Percentiles rank a stretch among this genome's conserved stretches.
phyloP scores from a whole-genome alignment of 2,113 vertebrate species.

The Lepus timidus region DNA sequence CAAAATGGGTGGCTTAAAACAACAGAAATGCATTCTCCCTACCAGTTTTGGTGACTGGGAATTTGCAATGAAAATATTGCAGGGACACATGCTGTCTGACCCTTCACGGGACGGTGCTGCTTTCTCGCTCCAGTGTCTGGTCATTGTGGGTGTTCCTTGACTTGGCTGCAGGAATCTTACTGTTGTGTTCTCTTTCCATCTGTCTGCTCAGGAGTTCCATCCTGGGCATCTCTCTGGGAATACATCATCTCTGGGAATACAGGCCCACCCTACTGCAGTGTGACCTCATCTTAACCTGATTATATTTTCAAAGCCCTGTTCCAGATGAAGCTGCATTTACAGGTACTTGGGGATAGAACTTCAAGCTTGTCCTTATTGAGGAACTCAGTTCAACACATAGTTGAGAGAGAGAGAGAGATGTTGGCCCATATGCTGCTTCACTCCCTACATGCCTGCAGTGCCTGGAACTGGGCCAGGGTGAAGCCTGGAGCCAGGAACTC shows the following conservation, averaged over 20 bases:
- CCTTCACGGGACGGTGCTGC: neutral
- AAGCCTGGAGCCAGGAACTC: too few species aligned
- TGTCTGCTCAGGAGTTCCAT: neutral
- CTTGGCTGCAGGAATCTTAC: neutral
- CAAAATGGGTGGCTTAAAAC: neutral
- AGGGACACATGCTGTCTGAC: neutral
- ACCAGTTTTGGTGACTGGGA: neutral
- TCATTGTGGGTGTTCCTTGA: fast-evolving
- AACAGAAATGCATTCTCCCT: neutral
- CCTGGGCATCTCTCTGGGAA: neutral
- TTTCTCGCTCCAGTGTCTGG: neutral
- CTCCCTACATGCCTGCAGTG: too few species aligned
- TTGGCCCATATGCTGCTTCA: too few species aligned
- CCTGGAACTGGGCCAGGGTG: too few species aligned
- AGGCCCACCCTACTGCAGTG: neutral
- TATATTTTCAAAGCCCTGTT: neutral
- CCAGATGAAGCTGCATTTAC: too few species aligned
- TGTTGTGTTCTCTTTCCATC: neutral
- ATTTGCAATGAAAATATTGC: neutral
- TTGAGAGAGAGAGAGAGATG: neutral
- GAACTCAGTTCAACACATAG: neutral
- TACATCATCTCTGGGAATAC: neutral
- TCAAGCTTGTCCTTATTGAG: neutral
- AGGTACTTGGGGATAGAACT: neutral
- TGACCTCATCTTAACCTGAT: neutral